These are phyloP conservation scores for Oryzias melastigma DNA, from an alignment of 2,113 vertebrate genomes.

Conservation along the genomic window DNA sequence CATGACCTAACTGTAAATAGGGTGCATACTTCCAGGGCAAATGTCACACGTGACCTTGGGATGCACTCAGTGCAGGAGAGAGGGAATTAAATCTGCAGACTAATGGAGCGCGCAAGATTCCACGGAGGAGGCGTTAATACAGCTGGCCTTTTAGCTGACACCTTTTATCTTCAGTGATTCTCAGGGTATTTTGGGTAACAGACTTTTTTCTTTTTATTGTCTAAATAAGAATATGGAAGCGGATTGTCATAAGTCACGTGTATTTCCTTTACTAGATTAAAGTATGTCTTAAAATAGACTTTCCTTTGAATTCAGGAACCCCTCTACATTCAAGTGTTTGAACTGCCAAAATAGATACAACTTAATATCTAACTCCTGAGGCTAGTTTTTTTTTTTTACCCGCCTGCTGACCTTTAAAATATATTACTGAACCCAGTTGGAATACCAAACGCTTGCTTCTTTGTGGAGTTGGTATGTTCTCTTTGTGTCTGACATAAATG, in stretches of 20 bases:
- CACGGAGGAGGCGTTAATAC: conserved; percentile 40
- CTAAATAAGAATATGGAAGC: not conserved
- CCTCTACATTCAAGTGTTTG: no score
- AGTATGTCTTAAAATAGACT: no score
- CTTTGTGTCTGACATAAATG: no score
- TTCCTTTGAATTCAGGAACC: no score
- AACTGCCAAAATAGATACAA: no score
- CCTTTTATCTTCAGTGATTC: conserved; percentile 51
- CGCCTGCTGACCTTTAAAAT: no score
- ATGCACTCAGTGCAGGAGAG: conserved; percentile 22
- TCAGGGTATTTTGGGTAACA: conserved; percentile 13
- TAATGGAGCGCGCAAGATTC: conserved; percentile 58
- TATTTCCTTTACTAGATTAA: no score
- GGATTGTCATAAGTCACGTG: not conserved
- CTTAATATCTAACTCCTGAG: no score
- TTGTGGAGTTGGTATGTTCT: no score
- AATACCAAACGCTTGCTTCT: no score
- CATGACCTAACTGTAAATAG: conserved; percentile 14
- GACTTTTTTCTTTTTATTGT: not conserved
- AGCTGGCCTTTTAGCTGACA: conserved; percentile 55
- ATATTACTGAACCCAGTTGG: no score
- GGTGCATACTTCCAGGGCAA: conserved; percentile 48
- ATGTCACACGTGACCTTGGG: conserved; percentile 45
- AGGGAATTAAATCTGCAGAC: conserved; percentile 48
- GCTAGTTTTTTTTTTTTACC: no score